A percentile compares a stretch with the other conserved stretches of the same genome.
Evolutionary conservation across 2,888 invertebrate genomes (phyloP).

Genomic region (Keiferia lycopersicella): DNA sequence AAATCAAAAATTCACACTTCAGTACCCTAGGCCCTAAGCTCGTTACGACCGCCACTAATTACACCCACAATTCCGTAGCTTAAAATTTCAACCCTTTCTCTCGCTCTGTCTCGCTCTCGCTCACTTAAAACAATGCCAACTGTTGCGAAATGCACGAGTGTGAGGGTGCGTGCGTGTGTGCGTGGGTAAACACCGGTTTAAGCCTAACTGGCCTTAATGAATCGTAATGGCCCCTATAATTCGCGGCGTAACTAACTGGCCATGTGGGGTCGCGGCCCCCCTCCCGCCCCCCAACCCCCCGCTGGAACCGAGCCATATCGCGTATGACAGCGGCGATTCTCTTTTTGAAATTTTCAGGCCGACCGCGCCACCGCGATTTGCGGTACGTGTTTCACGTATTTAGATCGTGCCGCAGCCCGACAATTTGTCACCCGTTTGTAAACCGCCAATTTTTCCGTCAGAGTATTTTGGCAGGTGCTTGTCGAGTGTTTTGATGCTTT

Average conservation of each 20-base stretch:
- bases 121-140: slow-evolving; percentile 63
- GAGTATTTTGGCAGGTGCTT: background rate
- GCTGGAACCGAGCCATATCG: slow-evolving; percentile 78
- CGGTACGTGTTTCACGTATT: slow-evolving; percentile 75
- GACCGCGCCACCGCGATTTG: slow-evolving; percentile 66
- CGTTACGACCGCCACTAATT: slow-evolving; percentile 72
- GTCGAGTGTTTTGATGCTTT: slow-evolving; percentile 5
- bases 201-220: slow-evolving; percentile 83
- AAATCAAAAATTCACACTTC: slow-evolving; percentile 65
- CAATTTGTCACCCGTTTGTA: slow-evolving; percentile 50
- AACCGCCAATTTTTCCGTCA: slow-evolving; percentile 22
- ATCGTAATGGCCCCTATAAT: slow-evolving; percentile 83
- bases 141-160: slow-evolving; percentile 53
- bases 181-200: slow-evolving; percentile 81
- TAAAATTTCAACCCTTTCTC: slow-evolving; percentile 65
- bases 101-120: slow-evolving; percentile 51
- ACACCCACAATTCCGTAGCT: slow-evolving; percentile 69
- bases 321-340: slow-evolving; percentile 75
- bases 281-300: slow-evolving; percentile 41
- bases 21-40: slow-evolving; percentile 63
- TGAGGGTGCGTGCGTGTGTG: slow-evolving; percentile 58
- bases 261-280: slow-evolving; percentile 68
- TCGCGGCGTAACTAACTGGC: slow-evolving; percentile 82
- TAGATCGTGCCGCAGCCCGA: slow-evolving; percentile 53
- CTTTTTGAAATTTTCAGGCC: slow-evolving; percentile 75